Evolutionary conservation across 2,888 invertebrate genomes (phyloP).

Genomic region (Nephrocerus scutellatus): DNA sequence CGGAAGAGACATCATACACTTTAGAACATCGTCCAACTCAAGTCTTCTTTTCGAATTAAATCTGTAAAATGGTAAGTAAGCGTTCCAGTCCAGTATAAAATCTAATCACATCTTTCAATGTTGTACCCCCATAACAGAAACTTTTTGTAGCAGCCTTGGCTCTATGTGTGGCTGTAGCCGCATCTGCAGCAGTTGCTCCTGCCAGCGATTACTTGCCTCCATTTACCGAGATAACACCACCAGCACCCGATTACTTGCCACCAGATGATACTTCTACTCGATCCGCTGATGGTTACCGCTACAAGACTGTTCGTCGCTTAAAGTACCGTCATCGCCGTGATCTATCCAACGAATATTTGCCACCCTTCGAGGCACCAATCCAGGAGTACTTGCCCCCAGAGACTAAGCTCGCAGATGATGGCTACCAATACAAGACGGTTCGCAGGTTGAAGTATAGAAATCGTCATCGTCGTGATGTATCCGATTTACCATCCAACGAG

Average conservation of each 20-base stretch:
- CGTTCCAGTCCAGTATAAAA: no score
- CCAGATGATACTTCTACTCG: constrained; percentile 29
- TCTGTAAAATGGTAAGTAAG: no score
- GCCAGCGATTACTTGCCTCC: constrained; percentile 5
- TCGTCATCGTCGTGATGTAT: constrained; percentile 43
- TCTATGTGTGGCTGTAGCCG: constrained; percentile 24
- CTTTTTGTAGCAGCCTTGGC: constrained; percentile 29
- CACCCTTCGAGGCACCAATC: constrained; percentile 30
- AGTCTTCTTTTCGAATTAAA: no score
- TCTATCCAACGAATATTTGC: constrained; percentile 36
- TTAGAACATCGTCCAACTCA: no score
- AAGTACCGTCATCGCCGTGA: constrained; percentile 37
- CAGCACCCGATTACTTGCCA: constrained; percentile 34
- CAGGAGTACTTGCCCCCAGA: constrained; percentile 38
- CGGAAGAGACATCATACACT: no score
- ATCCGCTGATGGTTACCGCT: constrained; percentile 36
- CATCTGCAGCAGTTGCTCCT: constrained; percentile 25
- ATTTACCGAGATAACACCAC: constrained; percentile 25
- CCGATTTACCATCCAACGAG: constrained; percentile 33
- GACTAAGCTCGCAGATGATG: constrained; percentile 38
- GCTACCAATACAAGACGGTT: constrained; percentile 43
- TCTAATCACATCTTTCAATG: background rate
- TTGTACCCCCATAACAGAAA: constrained; percentile 29
- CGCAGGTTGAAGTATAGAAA: constrained; percentile 39
- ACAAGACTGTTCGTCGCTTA: constrained; percentile 34